Conservation (phyloP, 2,888 invertebrate species). For the Marasmarcha lunaedactyla region DNA sequence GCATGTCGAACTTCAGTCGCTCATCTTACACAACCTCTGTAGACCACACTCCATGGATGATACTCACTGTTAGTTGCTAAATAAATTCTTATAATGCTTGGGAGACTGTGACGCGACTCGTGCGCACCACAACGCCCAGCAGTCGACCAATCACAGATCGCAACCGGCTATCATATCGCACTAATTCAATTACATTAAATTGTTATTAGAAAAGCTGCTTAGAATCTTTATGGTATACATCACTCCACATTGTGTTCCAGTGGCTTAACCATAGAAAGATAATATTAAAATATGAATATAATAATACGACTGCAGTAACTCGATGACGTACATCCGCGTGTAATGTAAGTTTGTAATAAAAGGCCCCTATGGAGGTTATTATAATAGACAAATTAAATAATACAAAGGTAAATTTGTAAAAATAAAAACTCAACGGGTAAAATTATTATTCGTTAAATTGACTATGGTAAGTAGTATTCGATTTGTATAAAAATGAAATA, state of each 20-base stretch:
- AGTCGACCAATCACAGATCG: too few relatives aligned
- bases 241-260: constrained; percentile 15
- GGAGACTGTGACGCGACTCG: too few relatives aligned
- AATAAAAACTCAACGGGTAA: constrained; percentile 55
- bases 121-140: too few relatives aligned
- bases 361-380: constrained; percentile 68
- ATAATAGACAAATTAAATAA: constrained; percentile 51
- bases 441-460: constrained; percentile 67
- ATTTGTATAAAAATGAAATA: constrained; percentile 70
- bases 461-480: constrained; percentile 69
- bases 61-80: too few relatives aligned
- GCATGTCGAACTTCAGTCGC: too few relatives aligned
- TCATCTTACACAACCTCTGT: too few relatives aligned
- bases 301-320: constrained; percentile 57
- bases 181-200: too few relatives aligned
- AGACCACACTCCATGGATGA: too few relatives aligned
- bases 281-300: constrained; percentile 44
- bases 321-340: constrained; percentile 43
- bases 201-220: too few relatives aligned
- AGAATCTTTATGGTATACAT: too few relatives aligned
- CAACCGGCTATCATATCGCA: too few relatives aligned
- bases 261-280: constrained; percentile 51
- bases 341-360: constrained; percentile 65
- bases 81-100: too few relatives aligned
- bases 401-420: constrained; percentile 69